Percentiles rank a stretch among this genome's conserved stretches.
Conservation (phyloP, 2,113 vertebrate species). For the Sinosuthora webbiana region DNA sequence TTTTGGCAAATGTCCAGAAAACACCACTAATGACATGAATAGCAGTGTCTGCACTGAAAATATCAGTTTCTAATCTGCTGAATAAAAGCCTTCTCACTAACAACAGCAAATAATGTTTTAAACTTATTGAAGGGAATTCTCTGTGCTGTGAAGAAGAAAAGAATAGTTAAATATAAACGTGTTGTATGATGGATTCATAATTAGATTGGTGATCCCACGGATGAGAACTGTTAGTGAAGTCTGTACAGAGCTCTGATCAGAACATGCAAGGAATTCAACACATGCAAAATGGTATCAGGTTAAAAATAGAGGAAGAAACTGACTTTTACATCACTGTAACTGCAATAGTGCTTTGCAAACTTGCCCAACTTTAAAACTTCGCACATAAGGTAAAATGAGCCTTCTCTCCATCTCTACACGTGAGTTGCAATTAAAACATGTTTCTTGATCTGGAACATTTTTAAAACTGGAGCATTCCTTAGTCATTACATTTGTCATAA, state of each 20-base stretch:
- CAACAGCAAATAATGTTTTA: neutral
- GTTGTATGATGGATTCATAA: neutral
- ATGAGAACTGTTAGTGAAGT: neutral
- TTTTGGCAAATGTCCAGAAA: neutral
- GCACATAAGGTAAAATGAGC: neutral
- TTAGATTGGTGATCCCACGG: neutral
- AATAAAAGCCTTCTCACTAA: neutral
- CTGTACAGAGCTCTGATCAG: neutral
- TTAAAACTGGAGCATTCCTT: neutral
- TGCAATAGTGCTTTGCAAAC: neutral
- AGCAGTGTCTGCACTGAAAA: neutral
- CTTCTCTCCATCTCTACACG: neutral
- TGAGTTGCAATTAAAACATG: neutral
- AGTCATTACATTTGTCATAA: neutral
- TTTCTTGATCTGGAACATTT: neutral
- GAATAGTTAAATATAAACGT: neutral
- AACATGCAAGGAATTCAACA: neutral
- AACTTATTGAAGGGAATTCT: neutral
- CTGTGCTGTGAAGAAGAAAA: neutral
- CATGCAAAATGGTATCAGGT: neutral
- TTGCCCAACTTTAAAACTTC: neutral
- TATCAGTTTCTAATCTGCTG: neutral
- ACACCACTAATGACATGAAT: neutral
- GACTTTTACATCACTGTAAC: neutral
- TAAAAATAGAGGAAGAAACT: constrained; percentile 12